phyloP scores from a whole-genome alignment of 1,140 invertebrate species.

The Halictus rubicundus region DNA sequence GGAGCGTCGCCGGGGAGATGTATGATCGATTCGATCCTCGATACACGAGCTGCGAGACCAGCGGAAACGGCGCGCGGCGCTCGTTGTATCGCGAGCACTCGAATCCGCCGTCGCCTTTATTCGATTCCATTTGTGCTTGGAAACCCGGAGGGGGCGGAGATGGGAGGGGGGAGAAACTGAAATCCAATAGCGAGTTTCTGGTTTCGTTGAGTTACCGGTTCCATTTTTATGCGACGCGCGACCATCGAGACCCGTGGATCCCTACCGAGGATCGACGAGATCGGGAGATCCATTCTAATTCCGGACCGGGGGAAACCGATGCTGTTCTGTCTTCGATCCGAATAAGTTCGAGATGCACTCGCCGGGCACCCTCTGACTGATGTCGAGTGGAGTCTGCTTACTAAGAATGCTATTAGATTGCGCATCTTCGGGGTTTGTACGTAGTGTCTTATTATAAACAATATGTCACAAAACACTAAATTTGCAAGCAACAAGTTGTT shows the following conservation, averaged over 20 bases:
- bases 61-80: background rate
- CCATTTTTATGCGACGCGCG: background rate
- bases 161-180: background rate
- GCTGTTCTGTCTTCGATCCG: conserved; percentile 17
- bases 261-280: no score
- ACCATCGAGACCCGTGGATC: no score
- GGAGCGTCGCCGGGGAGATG: background rate
- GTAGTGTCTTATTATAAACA: no score
- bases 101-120: no score
- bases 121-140: conserved; percentile 8
- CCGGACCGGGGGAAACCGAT: background rate
- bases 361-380: background rate
- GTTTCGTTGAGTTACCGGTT: conserved; percentile 32
- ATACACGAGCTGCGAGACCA: background rate
- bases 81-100: background rate
- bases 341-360: background rate
- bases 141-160: no score
- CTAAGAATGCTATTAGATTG: background rate
- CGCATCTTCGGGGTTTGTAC: background rate
- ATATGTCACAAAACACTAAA: no score
- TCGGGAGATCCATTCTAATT: conserved; percentile 26
- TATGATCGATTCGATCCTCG: conserved; percentile 33
- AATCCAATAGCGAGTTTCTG: conserved; percentile 39
- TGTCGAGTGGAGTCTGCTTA: no score
- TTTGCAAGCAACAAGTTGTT: no score